Percentiles rank a stretch among this genome's conserved stretches.
Conservation (phyloP, 2,797 vertebrate genomes). For the Ptychobarbus kaznakovi region DNA sequence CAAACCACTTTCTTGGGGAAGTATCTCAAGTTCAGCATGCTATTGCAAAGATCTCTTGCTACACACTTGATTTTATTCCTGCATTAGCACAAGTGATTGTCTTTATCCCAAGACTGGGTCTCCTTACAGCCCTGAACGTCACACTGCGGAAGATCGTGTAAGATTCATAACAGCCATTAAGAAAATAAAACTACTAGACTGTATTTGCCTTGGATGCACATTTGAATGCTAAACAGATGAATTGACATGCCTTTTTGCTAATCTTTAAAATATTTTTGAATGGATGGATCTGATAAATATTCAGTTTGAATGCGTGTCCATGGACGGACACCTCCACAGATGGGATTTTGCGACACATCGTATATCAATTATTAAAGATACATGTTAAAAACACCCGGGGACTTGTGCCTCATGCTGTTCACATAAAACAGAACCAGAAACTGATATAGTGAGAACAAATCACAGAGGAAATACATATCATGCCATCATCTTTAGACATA, state of each 20-base stretch:
- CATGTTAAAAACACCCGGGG: constrained; percentile 59
- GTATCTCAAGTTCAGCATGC: constrained; percentile 61
- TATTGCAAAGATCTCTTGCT: constrained; percentile 53
- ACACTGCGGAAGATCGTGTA: constrained; percentile 50
- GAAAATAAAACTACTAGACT: constrained; percentile 12
- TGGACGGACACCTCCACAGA: constrained; percentile 27
- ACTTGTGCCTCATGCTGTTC: constrained; percentile 75
- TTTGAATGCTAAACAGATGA: background rate
- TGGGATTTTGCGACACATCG: constrained; percentile 35
- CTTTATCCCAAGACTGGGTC: constrained; percentile 60
- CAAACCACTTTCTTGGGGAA: constrained; percentile 41
- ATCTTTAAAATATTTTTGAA: constrained; percentile 31
- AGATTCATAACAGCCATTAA: constrained; percentile 30
- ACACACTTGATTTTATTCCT: constrained; percentile 52
- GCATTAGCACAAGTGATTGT: constrained; percentile 77
- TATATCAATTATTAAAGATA: constrained; percentile 48
- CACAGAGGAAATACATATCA: constrained; percentile 77
- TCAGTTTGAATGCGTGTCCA: constrained; percentile 29
- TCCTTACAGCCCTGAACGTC: constrained; percentile 57
- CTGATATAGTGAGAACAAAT: constrained; percentile 65
- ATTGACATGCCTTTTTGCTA: background rate
- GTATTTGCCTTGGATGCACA: background rate
- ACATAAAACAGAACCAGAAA: constrained; percentile 66
- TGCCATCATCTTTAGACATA: constrained; percentile 76
- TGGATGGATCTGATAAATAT: background rate